Evolutionary conservation across 1,140 invertebrate species (phyloP).

Genomic region (Eriocheir sinensis): DNA sequence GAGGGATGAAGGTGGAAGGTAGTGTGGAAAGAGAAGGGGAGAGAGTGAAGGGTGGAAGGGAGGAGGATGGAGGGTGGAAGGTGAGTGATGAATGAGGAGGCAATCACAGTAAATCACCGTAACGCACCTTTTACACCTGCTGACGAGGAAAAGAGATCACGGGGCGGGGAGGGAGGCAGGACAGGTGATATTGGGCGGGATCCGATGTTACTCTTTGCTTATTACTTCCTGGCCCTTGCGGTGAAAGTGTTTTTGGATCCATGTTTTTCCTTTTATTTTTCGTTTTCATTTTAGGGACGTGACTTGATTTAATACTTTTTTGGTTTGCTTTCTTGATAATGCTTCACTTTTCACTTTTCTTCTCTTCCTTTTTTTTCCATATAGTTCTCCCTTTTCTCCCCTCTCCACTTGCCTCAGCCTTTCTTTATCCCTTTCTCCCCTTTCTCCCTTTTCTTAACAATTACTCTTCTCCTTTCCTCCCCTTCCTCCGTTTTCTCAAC

Average conservation of each 20-base stretch:
- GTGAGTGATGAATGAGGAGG: not conserved
- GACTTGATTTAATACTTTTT: not conserved
- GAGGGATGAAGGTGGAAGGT: not conserved
- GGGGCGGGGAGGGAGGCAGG: not conserved
- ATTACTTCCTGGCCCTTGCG: not conserved
- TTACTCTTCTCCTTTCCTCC: no score
- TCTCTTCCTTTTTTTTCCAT: no score
- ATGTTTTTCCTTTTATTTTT: not conserved
- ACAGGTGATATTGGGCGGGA: not conserved
- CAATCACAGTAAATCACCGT: not conserved
- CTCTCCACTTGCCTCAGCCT: no score
- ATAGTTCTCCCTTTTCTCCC: no score
- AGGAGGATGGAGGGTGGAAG: no score
- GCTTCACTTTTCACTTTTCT: no score
- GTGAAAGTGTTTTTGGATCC: not conserved
- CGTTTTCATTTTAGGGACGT: not conserved
- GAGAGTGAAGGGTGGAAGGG: no score
- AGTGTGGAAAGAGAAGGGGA: not conserved
- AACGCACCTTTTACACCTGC: conserved; percentile 11
- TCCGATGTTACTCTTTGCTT: no score
- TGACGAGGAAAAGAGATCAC: not conserved
- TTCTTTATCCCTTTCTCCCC: no score
- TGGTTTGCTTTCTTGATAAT: not conserved
- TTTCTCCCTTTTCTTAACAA: no score
- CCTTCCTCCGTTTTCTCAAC: no score